phyloP scores from a whole-genome alignment of 2,888 invertebrate genomes.

The Therioaphis trifolii region DNA sequence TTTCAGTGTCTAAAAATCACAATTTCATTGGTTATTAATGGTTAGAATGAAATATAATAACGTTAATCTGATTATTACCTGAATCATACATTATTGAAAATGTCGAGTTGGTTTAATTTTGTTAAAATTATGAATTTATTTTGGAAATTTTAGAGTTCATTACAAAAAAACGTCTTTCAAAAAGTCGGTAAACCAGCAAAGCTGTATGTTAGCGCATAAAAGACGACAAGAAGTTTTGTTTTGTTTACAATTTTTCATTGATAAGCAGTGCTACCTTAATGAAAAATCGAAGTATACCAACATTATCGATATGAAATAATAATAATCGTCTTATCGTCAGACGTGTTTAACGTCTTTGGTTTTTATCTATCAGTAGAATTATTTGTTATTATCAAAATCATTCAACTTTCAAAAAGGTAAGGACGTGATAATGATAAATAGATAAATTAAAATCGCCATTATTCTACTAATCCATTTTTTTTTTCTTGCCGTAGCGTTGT shows the following conservation, averaged over 20 bases:
- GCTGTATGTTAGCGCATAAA: not conserved
- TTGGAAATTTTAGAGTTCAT: not conserved
- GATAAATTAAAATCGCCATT: not conserved
- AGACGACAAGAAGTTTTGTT: constrained; percentile 56
- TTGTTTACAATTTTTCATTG: constrained; percentile 61
- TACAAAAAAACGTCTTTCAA: constrained; percentile 45
- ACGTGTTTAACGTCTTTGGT: not conserved
- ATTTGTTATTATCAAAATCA: not conserved
- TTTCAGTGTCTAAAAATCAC: constrained; percentile 40
- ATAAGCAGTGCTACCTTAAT: constrained; percentile 59
- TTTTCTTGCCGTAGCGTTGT: too few species aligned
- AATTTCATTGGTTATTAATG: not conserved
- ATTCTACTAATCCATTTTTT: too few species aligned
- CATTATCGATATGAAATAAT: not conserved
- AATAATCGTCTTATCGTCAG: not conserved
- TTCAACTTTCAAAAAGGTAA: constrained; percentile 21
- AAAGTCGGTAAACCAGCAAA: constrained; percentile 58
- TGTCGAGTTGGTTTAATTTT: not conserved
- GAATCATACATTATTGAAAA: constrained; percentile 29
- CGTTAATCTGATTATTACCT: not conserved
- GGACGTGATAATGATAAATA: not conserved
- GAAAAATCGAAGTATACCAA: constrained; percentile 51
- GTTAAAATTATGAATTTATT: not conserved
- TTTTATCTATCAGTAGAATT: not conserved
- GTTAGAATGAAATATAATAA: not conserved